Base-by-base conservation (phyloP, 2,797 vertebrate genomes). In the Sciurus carolinensis region DNA sequence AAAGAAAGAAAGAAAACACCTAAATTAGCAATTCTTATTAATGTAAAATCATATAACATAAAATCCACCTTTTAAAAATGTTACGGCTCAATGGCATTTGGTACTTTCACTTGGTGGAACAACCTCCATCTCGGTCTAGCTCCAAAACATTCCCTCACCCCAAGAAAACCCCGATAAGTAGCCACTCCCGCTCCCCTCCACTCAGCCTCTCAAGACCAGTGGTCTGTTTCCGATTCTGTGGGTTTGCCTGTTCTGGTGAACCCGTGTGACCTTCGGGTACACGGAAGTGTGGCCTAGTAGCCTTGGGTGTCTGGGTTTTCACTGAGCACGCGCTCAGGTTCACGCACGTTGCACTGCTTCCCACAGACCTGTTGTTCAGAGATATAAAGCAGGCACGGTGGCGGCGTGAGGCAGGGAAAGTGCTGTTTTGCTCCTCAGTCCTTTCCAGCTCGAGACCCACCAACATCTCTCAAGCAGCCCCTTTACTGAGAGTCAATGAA, bases 341-440 rank as follows among this genome's bases (percentile, higher is more conserved):
- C 28, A 1, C 5, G 1, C 20, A 33, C 30, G 1, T 0, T 13
- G 39, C 10, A 0, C 50, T 6, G 28, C 24, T 54, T 14, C 8
- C 12, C 26, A 11, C 47, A 75, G 7, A 36, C 28, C 1, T 3
- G 3, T 36, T 17, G 9, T 76, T 76, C 39, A 72, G 28, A 4
- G 26, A 20, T 11, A 13, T 71, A n/a, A 17, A 50, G 44, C 66
- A 5, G 66, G 66, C 30, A 13, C 33, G 5, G 15, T n/a, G 33
- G 15, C 57, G 22, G 57, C 0, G 22, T 9, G 57, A 26, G 62
- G 26, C 3, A 2, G 15, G 52, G 6, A 20, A 62, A 33, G 24
- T 36, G 15, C 30, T 4, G 0, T 22, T 69, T 71, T 36, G 14
- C 44, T 33, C 59, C 44, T 14, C 9, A 17, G 66, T 7, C 28